Conservation (phyloP, 2,113 vertebrate species). For the Athene cunicularia region DNA sequence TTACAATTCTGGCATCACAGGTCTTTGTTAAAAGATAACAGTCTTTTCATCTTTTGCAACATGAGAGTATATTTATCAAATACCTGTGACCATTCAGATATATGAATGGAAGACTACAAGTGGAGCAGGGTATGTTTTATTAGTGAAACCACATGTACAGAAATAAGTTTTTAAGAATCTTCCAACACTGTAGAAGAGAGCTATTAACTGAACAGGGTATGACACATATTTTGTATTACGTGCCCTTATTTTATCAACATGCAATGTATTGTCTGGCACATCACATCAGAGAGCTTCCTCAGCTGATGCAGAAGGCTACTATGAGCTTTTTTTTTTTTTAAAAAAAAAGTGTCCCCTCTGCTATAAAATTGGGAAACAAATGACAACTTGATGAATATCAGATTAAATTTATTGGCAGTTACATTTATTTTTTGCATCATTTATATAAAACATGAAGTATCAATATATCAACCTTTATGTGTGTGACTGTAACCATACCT, state of each 20-base stretch:
- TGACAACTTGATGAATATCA: constrained; percentile 22
- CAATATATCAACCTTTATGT: constrained; percentile 37
- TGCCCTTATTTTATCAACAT: neutral
- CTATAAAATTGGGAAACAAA: constrained; percentile 29
- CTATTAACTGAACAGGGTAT: neutral
- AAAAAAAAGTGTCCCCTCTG: neutral
- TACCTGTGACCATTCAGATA: neutral
- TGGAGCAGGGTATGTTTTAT: neutral
- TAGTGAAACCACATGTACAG: neutral
- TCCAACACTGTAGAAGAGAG: neutral
- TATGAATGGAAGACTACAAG: neutral
- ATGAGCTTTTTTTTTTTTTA: neutral
- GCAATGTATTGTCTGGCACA: neutral
- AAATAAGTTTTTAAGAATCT: neutral
- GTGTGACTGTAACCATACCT: constrained; percentile 22
- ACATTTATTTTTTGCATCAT: constrained; percentile 42
- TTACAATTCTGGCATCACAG: neutral
- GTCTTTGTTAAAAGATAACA: neutral
- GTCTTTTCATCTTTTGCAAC: neutral
- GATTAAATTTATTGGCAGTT: constrained; percentile 44
- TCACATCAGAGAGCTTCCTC: neutral
- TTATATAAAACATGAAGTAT: constrained; percentile 32
- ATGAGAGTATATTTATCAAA: neutral
- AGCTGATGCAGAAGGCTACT: neutral
- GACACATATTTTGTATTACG: constrained; percentile 17